A percentile compares a stretch with the other conserved stretches of the same genome.
These are phyloP conservation scores for Chalcis sispes DNA, from an alignment of 2,888 invertebrate genomes.

Conservation along the genomic window DNA sequence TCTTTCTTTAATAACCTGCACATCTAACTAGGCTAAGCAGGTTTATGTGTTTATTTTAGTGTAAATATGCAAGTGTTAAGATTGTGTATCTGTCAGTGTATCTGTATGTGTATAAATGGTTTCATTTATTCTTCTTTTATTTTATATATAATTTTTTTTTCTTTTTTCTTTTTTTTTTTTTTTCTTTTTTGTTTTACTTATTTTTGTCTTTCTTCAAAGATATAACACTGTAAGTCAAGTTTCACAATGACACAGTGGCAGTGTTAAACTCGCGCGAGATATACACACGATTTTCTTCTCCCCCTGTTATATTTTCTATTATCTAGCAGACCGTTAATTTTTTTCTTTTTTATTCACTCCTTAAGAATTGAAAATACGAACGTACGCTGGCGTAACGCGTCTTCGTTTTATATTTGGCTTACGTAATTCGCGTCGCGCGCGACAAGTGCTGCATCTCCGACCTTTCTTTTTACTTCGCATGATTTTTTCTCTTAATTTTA, in stretches of 20 bases:
- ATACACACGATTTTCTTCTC: slow-evolving; percentile 32
- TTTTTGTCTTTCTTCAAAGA: slow-evolving; percentile 36
- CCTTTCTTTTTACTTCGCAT: background rate
- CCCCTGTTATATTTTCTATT: too few species aligned
- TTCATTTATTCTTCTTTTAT: slow-evolving; percentile 6
- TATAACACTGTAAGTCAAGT: slow-evolving; percentile 53
- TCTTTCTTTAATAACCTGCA: slow-evolving; percentile 52
- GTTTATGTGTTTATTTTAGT: slow-evolving; percentile 28
- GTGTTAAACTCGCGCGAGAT: slow-evolving; percentile 41
- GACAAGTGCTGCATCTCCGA: slow-evolving; percentile 37
- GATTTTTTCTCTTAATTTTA: background rate
- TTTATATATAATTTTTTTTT: slow-evolving; percentile 6
- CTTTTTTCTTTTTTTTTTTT: slow-evolving; percentile 6
- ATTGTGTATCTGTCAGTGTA: slow-evolving; percentile 17
- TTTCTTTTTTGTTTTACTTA: background rate
- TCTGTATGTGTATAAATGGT: slow-evolving; percentile 16
- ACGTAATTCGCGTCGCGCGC: slow-evolving; percentile 44
- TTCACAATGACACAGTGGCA: slow-evolving; percentile 56
- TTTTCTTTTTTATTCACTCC: slow-evolving; percentile 7
- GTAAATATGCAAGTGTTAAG: slow-evolving; percentile 18
- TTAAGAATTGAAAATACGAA: slow-evolving; percentile 39
- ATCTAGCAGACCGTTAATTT: background rate
- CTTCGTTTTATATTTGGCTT: slow-evolving; percentile 47
- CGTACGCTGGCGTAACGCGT: slow-evolving; percentile 22
- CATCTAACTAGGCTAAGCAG: slow-evolving; percentile 58